Conservation (phyloP, 2,888 invertebrate species). For the Cerceris rybyensis region DNA sequence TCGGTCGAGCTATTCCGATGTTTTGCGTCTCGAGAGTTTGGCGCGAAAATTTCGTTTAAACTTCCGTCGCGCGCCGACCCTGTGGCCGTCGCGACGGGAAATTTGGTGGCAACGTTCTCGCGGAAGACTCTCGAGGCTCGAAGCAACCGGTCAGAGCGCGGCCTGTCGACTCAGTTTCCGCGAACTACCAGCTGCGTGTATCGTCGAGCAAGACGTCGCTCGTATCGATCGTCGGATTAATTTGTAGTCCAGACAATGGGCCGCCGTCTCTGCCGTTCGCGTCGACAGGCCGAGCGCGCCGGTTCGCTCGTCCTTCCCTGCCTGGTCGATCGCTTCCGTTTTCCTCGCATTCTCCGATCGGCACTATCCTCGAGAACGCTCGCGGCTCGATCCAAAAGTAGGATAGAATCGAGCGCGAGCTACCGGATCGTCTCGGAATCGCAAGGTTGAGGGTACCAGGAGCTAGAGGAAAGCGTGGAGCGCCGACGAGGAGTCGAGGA, state of each 20-base stretch:
- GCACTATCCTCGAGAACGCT: neutral
- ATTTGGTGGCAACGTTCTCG: neutral
- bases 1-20: neutral
- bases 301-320: slow-evolving; percentile 63
- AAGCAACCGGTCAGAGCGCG: slow-evolving; percentile 45
- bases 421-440: too few species aligned
- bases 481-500: too few species aligned
- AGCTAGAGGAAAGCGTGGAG: too few species aligned
- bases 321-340: neutral
- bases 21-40: neutral
- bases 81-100: neutral
- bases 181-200: slow-evolving; percentile 72
- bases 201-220: slow-evolving; percentile 71
- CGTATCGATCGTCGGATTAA: slow-evolving; percentile 80
- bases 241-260: slow-evolving; percentile 81
- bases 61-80: neutral
- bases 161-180: slow-evolving; percentile 71
- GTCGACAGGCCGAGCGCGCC: slow-evolving; percentile 73
- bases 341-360: neutral
- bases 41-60: too few species aligned
- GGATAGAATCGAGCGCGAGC: too few species aligned
- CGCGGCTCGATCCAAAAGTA: neutral
- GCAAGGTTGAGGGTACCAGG: too few species aligned
- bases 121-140: slow-evolving; percentile 11
- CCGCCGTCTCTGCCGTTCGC: slow-evolving; percentile 78